These are phyloP conservation scores for Aphodius granarius DNA, from an alignment of 2,888 invertebrate species.

Conservation along the genomic window DNA sequence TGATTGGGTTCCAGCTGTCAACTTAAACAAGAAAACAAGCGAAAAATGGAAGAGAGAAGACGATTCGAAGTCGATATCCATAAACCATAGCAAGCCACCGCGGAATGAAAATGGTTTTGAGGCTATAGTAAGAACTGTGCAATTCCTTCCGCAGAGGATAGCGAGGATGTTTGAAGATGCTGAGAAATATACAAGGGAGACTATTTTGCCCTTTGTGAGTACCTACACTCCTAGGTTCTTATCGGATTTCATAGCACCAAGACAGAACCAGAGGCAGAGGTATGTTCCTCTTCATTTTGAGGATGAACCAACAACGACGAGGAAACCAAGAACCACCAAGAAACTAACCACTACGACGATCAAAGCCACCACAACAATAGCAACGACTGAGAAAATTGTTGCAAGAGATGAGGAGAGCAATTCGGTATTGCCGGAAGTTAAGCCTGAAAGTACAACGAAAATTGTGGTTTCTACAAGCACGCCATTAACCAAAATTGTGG, in stretches of 20 bases:
- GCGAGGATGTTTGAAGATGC: conserved; percentile 80
- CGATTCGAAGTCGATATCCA: conserved; percentile 36
- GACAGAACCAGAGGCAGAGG: conserved; percentile 37
- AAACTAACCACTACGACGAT: conserved; percentile 7
- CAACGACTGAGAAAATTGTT: background rate
- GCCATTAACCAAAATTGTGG: background rate
- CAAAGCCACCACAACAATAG: background rate
- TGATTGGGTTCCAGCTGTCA: conserved; percentile 32
- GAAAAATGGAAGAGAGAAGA: conserved; percentile 50
- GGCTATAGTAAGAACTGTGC: conserved; percentile 63
- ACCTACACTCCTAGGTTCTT: conserved; percentile 75
- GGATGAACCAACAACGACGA: conserved; percentile 34
- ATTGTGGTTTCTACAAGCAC: conserved; percentile 22
- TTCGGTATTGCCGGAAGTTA: background rate
- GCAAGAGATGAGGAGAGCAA: conserved; percentile 15
- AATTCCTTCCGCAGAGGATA: conserved; percentile 76
- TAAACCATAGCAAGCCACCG: conserved; percentile 22
- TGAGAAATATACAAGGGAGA: conserved; percentile 78
- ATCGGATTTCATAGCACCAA: conserved; percentile 45
- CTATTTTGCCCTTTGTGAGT: conserved; percentile 74
- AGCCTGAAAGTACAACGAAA: conserved; percentile 1
- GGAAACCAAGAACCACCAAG: conserved; percentile 1
- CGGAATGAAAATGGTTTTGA: conserved; percentile 44
- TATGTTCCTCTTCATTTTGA: conserved; percentile 50
- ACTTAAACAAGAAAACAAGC: conserved; percentile 25